Percentiles rank a stretch among this genome's conserved stretches.
These are phyloP conservation scores for Amphipoea oculea DNA, from an alignment of 2,888 invertebrate genomes.

Conservation along the genomic window DNA sequence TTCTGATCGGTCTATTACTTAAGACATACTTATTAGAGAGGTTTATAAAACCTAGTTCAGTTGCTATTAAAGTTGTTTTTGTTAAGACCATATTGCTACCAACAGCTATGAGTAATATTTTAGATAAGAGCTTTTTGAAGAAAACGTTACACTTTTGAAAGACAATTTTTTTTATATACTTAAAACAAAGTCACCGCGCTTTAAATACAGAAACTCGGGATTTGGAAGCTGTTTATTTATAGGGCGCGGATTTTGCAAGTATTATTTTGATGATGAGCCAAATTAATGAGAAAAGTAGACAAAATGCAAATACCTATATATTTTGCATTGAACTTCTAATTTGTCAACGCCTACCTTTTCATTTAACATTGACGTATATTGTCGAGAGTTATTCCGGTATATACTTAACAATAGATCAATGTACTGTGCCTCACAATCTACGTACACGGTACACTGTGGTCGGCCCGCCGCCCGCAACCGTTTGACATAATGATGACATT, in stretches of 20 bases:
- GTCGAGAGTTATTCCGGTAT: not conserved
- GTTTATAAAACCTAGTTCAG: not conserved
- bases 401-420: slow-evolving; percentile 49
- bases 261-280: no score
- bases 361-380: not conserved
- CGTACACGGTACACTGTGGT: not conserved
- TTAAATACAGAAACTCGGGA: no score
- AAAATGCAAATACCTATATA: not conserved
- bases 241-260: no score
- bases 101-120: not conserved
- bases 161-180: not conserved
- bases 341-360: not conserved
- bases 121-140: not conserved
- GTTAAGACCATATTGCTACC: not conserved
- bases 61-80: not conserved
- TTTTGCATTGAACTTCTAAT: not conserved
- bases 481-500: slow-evolving; percentile 58
- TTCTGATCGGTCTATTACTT: not conserved
- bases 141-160: no score
- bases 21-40: not conserved
- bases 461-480: slow-evolving; percentile 24
- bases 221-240: no score
- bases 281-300: not conserved
- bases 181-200: no score
- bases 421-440: slow-evolving; percentile 12